Evolutionary conservation across 2,888 invertebrate genomes (phyloP).

Genomic region (Antheraea yamamai): DNA sequence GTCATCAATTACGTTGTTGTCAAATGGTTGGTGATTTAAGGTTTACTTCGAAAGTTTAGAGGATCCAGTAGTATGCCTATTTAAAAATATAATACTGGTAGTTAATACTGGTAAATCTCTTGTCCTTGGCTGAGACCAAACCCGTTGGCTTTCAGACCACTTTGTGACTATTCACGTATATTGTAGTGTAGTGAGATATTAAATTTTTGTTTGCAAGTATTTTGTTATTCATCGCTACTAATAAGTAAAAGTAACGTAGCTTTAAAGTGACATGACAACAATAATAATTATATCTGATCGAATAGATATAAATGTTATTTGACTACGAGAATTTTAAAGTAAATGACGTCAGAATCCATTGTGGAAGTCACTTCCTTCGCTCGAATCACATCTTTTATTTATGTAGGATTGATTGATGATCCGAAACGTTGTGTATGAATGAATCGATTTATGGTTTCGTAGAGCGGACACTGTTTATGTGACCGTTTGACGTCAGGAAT

Average conservation of each 20-base stretch:
- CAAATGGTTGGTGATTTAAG: no score
- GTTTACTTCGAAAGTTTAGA: no score
- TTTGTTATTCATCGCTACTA: background rate
- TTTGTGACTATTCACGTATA: background rate
- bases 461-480: slow-evolving; percentile 64
- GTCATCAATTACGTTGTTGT: no score
- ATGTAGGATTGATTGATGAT: slow-evolving; percentile 74
- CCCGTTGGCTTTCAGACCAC: no score
- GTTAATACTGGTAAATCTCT: no score
- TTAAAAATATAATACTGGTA: no score
- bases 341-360: slow-evolving; percentile 65
- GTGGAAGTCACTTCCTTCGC: slow-evolving; percentile 59
- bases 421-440: slow-evolving; percentile 72
- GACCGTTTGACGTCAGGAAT: slow-evolving; percentile 70
- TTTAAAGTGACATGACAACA: background rate
- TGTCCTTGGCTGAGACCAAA: no score
- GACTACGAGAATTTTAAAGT: slow-evolving; percentile 34
- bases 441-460: slow-evolving; percentile 74
- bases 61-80: no score
- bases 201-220: background rate
- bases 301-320: background rate
- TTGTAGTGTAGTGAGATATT: background rate
- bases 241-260: background rate
- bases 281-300: background rate
- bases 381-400: slow-evolving; percentile 71